Conservation (phyloP, 2,888 invertebrate species). For the Drosophila rubida region DNA sequence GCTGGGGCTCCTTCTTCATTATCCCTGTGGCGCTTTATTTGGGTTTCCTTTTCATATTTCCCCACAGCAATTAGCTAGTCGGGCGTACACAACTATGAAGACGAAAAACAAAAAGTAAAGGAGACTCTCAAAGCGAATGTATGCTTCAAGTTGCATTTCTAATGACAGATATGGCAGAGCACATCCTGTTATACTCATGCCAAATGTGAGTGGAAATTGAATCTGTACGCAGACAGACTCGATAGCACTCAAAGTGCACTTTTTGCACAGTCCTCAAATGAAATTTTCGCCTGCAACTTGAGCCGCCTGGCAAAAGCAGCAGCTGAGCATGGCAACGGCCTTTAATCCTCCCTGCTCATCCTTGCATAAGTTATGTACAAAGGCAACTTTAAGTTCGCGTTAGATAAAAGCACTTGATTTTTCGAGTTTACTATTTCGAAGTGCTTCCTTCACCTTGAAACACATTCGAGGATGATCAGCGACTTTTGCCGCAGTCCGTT, state of each 20-base stretch:
- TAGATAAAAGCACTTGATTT: slow-evolving; percentile 10
- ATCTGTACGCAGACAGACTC: slow-evolving; percentile 46
- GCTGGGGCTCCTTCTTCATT: slow-evolving; percentile 13
- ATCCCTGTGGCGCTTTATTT: slow-evolving; percentile 37
- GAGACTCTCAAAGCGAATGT: not conserved
- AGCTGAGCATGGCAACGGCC: slow-evolving; percentile 1
- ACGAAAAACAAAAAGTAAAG: not conserved
- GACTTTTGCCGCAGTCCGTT: slow-evolving; percentile 50
- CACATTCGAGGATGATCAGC: slow-evolving; percentile 50
- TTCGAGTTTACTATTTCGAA: slow-evolving; percentile 4
- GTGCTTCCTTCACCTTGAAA: slow-evolving; percentile 37
- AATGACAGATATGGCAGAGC: not conserved
- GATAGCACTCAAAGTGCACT: slow-evolving; percentile 50
- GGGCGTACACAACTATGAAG: slow-evolving; percentile 41
- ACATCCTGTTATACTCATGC: not conserved
- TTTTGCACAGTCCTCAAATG: slow-evolving; percentile 23
- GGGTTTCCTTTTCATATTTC: slow-evolving; percentile 61
- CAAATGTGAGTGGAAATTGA: slow-evolving; percentile 37
- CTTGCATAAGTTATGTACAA: slow-evolving; percentile 31
- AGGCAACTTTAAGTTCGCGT: slow-evolving; percentile 33
- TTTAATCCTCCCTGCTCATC: not conserved
- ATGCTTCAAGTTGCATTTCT: slow-evolving; percentile 7
- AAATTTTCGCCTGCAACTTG: slow-evolving; percentile 36
- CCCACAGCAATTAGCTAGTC: slow-evolving; percentile 58
- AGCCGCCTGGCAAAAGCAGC: slow-evolving; percentile 31